phyloP scores from a whole-genome alignment of 2,113 vertebrate genomes.

The Oreamnos americanus region DNA sequence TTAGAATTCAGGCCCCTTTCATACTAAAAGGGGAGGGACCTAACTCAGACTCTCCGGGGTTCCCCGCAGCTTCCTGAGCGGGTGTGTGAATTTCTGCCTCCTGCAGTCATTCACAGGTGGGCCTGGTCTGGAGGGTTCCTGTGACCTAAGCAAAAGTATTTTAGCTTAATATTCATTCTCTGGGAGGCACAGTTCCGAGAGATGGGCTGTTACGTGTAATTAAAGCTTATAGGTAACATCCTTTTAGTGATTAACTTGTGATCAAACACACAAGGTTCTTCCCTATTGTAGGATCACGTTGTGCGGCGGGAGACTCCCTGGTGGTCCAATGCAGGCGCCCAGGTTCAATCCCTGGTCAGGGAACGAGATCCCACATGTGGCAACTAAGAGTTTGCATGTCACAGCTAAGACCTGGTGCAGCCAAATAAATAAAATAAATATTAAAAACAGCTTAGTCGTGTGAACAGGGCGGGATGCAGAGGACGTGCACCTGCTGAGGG shows the following conservation, averaged over 20 bases:
- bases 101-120: neutral
- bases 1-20: neutral
- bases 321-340: neutral
- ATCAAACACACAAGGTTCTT: neutral
- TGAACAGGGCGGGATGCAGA: neutral
- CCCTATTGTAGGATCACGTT: neutral
- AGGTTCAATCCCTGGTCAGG: neutral
- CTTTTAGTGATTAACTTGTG: neutral
- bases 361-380: neutral
- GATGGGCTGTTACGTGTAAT: neutral
- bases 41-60: rapidly evolving
- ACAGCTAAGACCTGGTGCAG: neutral
- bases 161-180: neutral
- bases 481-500: rapidly evolving
- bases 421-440: neutral
- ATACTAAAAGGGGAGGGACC: neutral
- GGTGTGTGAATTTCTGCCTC: neutral
- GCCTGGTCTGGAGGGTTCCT: neutral
- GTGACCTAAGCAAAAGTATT: neutral
- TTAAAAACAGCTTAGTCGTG: rapidly evolving
- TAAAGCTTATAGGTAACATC: neutral
- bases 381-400: neutral
- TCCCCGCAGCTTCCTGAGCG: rapidly evolving
- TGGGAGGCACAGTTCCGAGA: neutral
- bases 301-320: rapidly evolving